These are phyloP conservation scores for Pachydiplax longipennis DNA, from an alignment of 2,888 invertebrate species.

Conservation along the genomic window DNA sequence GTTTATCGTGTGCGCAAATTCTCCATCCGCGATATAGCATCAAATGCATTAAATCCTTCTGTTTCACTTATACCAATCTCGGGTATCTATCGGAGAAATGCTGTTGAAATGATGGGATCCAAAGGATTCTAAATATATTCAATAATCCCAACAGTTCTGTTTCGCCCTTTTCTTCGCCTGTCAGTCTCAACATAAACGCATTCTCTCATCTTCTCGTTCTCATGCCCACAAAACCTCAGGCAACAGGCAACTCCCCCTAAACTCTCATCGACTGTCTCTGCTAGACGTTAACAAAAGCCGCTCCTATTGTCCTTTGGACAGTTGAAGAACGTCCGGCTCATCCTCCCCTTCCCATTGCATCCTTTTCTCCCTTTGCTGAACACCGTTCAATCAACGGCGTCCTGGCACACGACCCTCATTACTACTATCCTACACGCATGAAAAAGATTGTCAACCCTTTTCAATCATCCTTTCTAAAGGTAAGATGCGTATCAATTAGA, in stretches of 20 bases:
- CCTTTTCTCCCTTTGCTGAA: background rate
- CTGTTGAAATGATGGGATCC: background rate
- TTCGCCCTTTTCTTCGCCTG: slow-evolving; percentile 1
- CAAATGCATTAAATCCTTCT: no score
- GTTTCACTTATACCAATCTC: no score
- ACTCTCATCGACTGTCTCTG: no score
- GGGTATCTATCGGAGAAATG: no score
- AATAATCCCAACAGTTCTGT: background rate
- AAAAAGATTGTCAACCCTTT: background rate
- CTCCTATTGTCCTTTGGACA: background rate
- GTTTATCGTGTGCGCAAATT: no score
- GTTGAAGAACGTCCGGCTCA: background rate
- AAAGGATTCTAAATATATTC: background rate
- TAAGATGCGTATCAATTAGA: background rate
- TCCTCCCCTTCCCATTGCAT: background rate
- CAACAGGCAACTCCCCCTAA: background rate
- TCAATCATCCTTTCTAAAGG: background rate
- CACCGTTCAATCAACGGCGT: background rate
- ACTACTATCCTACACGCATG: background rate
- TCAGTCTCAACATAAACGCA: background rate
- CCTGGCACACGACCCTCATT: background rate
- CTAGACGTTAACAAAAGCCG: no score
- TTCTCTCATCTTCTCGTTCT: background rate
- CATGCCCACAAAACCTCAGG: background rate
- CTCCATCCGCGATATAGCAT: no score